These are phyloP conservation scores for Germaria angustata DNA, from an alignment of 2,888 invertebrate genomes.

Conservation along the genomic window DNA sequence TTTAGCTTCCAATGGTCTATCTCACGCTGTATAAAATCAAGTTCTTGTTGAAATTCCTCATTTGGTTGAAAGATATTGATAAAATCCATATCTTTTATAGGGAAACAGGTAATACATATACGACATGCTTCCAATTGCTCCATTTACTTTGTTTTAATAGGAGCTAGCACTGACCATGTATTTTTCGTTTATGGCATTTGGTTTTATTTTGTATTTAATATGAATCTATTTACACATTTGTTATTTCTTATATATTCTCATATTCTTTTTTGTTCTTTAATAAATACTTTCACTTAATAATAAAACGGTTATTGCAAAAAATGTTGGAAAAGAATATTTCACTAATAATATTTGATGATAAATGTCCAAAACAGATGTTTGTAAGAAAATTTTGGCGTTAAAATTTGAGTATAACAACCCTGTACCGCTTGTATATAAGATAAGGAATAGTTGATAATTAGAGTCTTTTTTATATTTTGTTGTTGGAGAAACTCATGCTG, in stretches of 20 bases:
- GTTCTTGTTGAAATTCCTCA: conserved; percentile 61
- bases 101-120: conserved; percentile 68
- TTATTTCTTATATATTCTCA: neutral
- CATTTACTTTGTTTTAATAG: conserved; percentile 46
- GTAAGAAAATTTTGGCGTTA: neutral
- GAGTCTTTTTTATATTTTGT: no score
- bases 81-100: conserved; percentile 65
- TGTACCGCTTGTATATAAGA: neutral
- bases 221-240: conserved; percentile 25
- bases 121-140: conserved; percentile 69
- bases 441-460: neutral
- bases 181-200: conserved; percentile 34
- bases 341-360: conserved; percentile 44
- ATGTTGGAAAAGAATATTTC: conserved; percentile 15
- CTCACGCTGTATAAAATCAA: conserved; percentile 66
- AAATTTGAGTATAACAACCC: neutral
- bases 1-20: conserved; percentile 66
- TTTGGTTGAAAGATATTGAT: conserved; percentile 62
- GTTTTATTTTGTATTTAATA: conserved; percentile 13
- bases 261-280: neutral
- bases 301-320: conserved; percentile 28
- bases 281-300: neutral
- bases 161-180: neutral
- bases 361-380: conserved; percentile 51
- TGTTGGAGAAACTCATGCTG: no score